These are phyloP conservation scores for Cettia cetti DNA, from an alignment of 2,113 vertebrate species.

Conservation along the genomic window DNA sequence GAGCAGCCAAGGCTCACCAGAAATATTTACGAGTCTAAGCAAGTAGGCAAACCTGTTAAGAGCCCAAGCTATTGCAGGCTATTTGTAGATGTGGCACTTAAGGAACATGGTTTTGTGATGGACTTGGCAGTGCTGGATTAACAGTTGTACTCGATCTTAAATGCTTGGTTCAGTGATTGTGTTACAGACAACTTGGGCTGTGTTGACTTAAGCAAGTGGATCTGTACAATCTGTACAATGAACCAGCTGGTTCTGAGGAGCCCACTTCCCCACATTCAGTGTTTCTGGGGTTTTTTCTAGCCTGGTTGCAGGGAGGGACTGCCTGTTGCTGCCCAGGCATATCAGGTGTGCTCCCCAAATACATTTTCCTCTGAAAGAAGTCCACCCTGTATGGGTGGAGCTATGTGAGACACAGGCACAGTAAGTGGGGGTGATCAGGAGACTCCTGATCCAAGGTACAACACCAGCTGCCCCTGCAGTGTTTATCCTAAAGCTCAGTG, in stretches of 20 bases:
- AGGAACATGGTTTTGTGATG: background rate
- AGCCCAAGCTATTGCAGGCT: background rate
- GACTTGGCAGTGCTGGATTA: background rate
- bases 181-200: background rate
- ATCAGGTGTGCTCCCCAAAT: background rate
- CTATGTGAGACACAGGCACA: background rate
- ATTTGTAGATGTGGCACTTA: background rate
- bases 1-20: background rate
- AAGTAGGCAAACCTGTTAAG: background rate
- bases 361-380: background rate
- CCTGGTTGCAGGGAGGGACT: background rate
- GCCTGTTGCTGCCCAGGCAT: background rate
- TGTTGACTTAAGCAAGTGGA: background rate
- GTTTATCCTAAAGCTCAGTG: background rate
- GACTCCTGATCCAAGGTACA: fast-evolving
- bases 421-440: background rate
- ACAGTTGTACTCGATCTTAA: background rate
- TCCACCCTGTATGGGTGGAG: background rate
- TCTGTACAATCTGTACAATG: background rate
- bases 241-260: background rate
- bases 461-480: background rate
- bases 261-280: background rate
- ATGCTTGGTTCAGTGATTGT: background rate
- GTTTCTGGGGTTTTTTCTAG: background rate
- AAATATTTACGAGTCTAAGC: background rate